Evolutionary conservation across 2,888 invertebrate species (phyloP), one percentile per base, ranked within the genome.

Genomic region (Ariolimax columbianus): DNA sequence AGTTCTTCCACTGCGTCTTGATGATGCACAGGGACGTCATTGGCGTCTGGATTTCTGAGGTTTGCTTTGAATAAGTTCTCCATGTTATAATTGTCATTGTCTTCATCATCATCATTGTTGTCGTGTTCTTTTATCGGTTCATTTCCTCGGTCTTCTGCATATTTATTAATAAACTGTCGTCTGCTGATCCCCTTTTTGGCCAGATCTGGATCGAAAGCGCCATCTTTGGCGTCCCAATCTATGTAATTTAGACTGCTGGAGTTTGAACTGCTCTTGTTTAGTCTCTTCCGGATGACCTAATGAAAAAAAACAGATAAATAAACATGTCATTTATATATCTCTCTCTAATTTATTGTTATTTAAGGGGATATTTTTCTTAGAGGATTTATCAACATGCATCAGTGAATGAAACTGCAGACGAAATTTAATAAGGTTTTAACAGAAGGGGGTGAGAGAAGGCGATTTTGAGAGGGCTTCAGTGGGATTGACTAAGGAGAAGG

Each of bases 221-320:
- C 79, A 79, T 79, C 66, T 47, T 43, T 70, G 33, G 55, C 30
- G 17, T 70, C 55, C 51, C 77, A 77, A 30, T 83, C 83, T 19
- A 66, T 43, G 23, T 84, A 80, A 36, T 79, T 55, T 0, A 79
- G 84, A 19, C 79, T 43, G 36, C 73, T 84, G 9, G 84, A 84
- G 80, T 84, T 84, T n/a, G 47, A 19, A 26, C 70, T 78, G 40
- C 73, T 80, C 43, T 79, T 80, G 68, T 79, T 79, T 0, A 84
- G 73, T 14, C 79, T 55, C n/a, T 80, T 79, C 36, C 84, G 36
- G 33, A 70, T 14, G 9, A 80, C 63, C 79, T 79, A 17, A 77
- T 14, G 59, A 36, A 55, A 75, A 47, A 19, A 55, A 17, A 75
- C 19, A 43, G 75, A 43, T 47, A 26, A 2, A 38, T 26, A 73